Conservation (phyloP, 2,888 invertebrate species). For the Rutpela maculata region DNA sequence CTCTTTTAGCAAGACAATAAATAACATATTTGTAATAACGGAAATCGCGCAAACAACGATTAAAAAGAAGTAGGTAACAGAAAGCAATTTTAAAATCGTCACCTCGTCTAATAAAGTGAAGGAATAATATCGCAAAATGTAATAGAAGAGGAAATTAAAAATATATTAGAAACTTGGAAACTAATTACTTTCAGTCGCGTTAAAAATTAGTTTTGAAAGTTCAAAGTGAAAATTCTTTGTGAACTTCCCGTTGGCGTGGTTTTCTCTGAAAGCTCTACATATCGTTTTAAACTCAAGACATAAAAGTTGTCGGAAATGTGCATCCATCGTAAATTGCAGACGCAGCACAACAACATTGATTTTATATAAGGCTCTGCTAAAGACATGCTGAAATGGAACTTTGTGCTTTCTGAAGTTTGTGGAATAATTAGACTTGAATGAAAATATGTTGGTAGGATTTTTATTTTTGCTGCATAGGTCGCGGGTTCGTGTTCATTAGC, state of each 20-base stretch:
- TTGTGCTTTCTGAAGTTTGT: not conserved
- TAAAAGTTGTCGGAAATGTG: not conserved
- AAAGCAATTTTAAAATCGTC: constrained; percentile 26
- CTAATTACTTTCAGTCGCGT: constrained; percentile 18
- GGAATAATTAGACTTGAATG: too few species aligned
- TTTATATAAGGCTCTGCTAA: not conserved
- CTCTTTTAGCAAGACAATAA: not conserved
- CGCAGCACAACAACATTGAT: not conserved
- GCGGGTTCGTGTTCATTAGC: too few species aligned
- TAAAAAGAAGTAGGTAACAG: constrained; percentile 15
- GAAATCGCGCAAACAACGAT: not conserved
- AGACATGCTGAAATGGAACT: not conserved
- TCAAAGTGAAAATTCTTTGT: constrained; percentile 21
- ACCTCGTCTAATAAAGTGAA: constrained; percentile 11
- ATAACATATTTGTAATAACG: not conserved
- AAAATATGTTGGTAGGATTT: too few species aligned
- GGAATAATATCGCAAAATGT: constrained; percentile 13
- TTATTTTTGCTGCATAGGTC: too few species aligned
- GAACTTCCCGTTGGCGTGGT: constrained; percentile 4
- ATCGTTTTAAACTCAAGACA: not conserved
- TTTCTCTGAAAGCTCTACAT: not conserved
- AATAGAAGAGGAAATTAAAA: constrained; percentile 29
- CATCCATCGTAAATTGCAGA: not conserved
- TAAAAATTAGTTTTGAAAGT: constrained; percentile 27
- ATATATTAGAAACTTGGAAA: constrained; percentile 28